A percentile compares a stretch with the other conserved stretches of the same genome.
Conservation (phyloP, 1,140 invertebrate species). For the Cataglyphis hispanica region DNA sequence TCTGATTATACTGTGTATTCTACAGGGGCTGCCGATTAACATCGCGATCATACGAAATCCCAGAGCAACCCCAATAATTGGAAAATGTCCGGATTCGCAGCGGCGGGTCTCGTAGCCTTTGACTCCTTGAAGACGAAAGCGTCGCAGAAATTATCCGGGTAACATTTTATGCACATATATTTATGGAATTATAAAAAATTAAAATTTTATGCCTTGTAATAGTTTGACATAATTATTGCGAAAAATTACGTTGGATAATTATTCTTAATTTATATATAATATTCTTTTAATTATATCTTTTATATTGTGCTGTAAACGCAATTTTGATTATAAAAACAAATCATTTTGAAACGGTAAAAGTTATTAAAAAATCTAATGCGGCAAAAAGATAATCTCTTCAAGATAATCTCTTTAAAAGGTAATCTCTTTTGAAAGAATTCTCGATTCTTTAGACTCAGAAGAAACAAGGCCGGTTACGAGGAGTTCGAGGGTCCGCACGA, state of each 20-base stretch:
- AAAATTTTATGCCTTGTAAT: background rate
- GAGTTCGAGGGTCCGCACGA: conserved; percentile 88
- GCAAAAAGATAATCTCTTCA: background rate
- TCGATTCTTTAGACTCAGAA: conserved; percentile 64
- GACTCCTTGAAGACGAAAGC: conserved; percentile 82
- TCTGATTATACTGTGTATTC: conserved; percentile 15
- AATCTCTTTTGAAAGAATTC: background rate
- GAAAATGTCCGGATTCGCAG: conserved; percentile 86
- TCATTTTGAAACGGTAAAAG: background rate
- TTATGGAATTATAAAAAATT: background rate
- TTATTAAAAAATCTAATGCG: background rate
- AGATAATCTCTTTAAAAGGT: conserved; percentile 18
- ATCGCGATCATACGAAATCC: conserved; percentile 76
- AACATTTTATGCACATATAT: conserved; percentile 59
- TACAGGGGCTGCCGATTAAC: conserved; percentile 83
- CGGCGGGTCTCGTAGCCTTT: conserved; percentile 84
- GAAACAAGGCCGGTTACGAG: conserved; percentile 86
- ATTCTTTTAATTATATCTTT: background rate
- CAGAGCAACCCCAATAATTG: conserved; percentile 86
- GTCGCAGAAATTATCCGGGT: conserved; percentile 82
- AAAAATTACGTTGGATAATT: too few species aligned
- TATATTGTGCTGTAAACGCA: background rate
- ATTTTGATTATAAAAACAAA: background rate
- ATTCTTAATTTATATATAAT: conserved; percentile 1
- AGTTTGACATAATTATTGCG: background rate